These are phyloP conservation scores for Pholis gunnellus DNA, from an alignment of 2,113 vertebrate species.

Conservation along the genomic window DNA sequence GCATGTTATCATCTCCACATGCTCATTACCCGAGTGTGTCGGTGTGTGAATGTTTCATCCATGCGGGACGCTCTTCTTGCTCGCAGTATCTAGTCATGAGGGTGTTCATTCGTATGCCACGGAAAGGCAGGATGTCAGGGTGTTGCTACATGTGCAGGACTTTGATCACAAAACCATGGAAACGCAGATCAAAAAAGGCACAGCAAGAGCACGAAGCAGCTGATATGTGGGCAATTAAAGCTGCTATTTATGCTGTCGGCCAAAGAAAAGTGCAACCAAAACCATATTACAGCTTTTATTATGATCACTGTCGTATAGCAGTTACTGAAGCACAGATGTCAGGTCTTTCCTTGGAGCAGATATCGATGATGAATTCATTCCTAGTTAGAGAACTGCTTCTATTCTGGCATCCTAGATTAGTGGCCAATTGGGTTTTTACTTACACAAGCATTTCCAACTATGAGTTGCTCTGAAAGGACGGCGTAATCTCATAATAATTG, in stretches of 20 bases:
- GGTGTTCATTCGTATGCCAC: slow-evolving; percentile 10
- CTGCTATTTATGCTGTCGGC: slow-evolving; percentile 55
- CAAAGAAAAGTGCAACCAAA: slow-evolving; percentile 18
- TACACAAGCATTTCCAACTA: background rate
- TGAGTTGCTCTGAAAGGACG: background rate
- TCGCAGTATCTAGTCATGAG: background rate
- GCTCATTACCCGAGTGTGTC: slow-evolving; percentile 16
- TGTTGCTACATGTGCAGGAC: slow-evolving; percentile 27
- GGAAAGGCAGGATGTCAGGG: slow-evolving; percentile 24
- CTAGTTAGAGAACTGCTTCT: background rate
- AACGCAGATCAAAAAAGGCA: slow-evolving; percentile 60
- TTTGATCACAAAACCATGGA: slow-evolving; percentile 78
- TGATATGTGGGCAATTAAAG: slow-evolving; percentile 73
- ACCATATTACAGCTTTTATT: slow-evolving; percentile 1
- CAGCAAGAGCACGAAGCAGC: slow-evolving; percentile 50
- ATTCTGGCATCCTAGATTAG: background rate
- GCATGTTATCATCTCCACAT: slow-evolving; percentile 26
- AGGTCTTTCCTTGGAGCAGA: background rate
- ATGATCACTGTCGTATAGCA: background rate
- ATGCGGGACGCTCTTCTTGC: background rate
- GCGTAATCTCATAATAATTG: background rate
- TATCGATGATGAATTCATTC: slow-evolving; percentile 1
- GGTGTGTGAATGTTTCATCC: slow-evolving; percentile 22
- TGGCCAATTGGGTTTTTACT: background rate
- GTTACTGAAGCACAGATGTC: background rate